A percentile compares a stretch with the other conserved stretches of the same genome.
Conservation (phyloP, 2,113 vertebrate genomes). For the Saccopteryx bilineata region DNA sequence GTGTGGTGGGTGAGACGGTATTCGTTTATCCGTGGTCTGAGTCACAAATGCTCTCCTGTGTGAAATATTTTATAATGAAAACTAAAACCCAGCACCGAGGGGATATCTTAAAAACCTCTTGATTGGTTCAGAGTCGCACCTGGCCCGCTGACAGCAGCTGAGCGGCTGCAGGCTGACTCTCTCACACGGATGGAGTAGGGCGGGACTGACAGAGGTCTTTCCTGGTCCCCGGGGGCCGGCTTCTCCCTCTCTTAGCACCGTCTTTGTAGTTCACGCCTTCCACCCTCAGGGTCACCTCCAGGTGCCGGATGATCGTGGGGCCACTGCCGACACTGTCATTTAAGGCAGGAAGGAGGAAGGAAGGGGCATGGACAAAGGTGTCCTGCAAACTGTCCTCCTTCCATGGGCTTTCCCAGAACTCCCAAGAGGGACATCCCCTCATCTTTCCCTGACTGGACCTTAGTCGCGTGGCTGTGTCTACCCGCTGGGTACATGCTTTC, state of each 20-base stretch:
- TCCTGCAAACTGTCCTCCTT: not conserved
- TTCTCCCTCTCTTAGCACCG: not conserved
- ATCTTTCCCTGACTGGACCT: not conserved
- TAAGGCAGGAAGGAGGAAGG: not conserved
- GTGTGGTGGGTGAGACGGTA: not conserved
- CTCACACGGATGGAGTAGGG: not conserved
- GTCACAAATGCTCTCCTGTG: not conserved
- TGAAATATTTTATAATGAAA: not conserved
- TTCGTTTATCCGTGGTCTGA: not conserved
- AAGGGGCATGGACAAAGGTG: not conserved
- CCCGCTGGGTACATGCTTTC: accelerated
- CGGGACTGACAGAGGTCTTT: not conserved
- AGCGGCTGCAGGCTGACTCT: not conserved
- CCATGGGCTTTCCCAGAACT: not conserved
- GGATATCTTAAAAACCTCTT: not conserved
- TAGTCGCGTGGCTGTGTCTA: not conserved
- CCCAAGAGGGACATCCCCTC: not conserved
- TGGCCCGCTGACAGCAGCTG: not conserved
- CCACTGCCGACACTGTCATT: not conserved
- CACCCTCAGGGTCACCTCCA: not conserved
- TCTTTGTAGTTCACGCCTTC: not conserved
- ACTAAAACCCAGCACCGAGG: not conserved
- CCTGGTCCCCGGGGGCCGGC: not conserved
- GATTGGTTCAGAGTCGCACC: not conserved
- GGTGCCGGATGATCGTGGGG: not conserved